Evolutionary conservation across 2,888 invertebrate genomes (phyloP).

Genomic region (Drosophila greeni): DNA sequence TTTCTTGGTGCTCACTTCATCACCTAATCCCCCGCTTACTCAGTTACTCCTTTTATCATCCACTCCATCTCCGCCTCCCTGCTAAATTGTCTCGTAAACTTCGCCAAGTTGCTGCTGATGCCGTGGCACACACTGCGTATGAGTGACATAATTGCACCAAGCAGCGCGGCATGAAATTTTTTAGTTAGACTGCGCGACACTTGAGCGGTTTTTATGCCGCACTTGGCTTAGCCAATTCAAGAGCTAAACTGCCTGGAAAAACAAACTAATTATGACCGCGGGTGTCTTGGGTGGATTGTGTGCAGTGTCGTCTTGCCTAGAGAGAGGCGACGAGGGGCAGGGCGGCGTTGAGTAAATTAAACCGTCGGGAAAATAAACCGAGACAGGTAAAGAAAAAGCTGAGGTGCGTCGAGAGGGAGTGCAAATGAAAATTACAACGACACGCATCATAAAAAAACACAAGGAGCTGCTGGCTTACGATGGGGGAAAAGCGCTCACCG

Average conservation of each 20-base stretch:
- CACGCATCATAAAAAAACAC: constrained; percentile 51
- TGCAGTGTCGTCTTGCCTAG: constrained; percentile 10
- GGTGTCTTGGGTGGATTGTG: constrained; percentile 45
- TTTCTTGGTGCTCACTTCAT: not conserved
- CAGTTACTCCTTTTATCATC: constrained; percentile 1
- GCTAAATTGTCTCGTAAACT: constrained; percentile 10
- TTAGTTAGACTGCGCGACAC: constrained; percentile 40
- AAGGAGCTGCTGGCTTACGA: constrained; percentile 3
- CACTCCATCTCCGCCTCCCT: not conserved
- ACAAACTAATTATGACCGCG: constrained; percentile 72
- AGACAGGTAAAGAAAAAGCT: constrained; percentile 42
- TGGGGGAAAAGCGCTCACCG: constrained; percentile 8
- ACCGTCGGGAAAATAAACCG: constrained; percentile 51
- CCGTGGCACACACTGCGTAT: constrained; percentile 43
- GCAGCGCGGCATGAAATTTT: constrained; percentile 37
- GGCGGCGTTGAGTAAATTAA: constrained; percentile 61
- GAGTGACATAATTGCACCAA: constrained; percentile 52
- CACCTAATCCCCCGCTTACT: constrained; percentile 3
- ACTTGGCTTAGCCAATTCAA: constrained; percentile 57
- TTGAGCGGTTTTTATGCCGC: constrained; percentile 47
- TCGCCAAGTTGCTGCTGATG: constrained; percentile 20
- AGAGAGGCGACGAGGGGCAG: not conserved
- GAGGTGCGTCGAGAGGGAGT: constrained; percentile 10
- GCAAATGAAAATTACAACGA: constrained; percentile 41
- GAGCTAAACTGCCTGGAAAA: constrained; percentile 66